Evolutionary conservation across 2,888 invertebrate genomes (phyloP), one percentile per base, ranked within the genome.

Genomic region (Mermis nigrescens): DNA sequence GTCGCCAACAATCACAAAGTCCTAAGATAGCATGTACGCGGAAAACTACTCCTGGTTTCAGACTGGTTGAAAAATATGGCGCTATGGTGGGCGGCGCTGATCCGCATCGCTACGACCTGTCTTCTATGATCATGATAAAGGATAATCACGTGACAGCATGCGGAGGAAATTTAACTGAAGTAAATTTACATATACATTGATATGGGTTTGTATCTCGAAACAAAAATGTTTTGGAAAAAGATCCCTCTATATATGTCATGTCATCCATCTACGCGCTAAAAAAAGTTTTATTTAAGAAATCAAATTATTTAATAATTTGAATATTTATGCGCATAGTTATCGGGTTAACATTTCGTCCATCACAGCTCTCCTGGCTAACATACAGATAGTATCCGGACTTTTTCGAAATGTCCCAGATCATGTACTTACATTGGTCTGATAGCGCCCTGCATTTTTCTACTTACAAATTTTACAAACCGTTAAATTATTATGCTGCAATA

Each of bases 1-100:
- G 67, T 1, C 60, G 65, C 27, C 61, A 62, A 4, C 60, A 60
- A 15, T 65, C 64, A 1, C 76, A 76, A 76, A 66, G 65, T 26
- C 76, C 76, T 1, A 67, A 70, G 58, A 60, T 76, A 3, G 74
- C 75, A 3, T 75, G 75, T 2, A 76, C 76, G 1, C 64, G 76
- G 15, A 76, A 76, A 63, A 76, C 76, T 0, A 76, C 76, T 0
- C 76, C 76, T 4, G 76, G 76, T 0, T 76, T 76, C 65, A 67
- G 76, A 58, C 58, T 75, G 62, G 75, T 75, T 1, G 76, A 76
- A 64, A 76, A 76, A 62, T 76, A 76, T 65, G 70, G 75, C 1
- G 63, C 76, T 29, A 57, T 75, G 2, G 71, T 76, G 1, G 76
- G 74, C 0, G 76, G 76, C 0, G 68, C 72, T 15, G 69, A 71